Evolutionary conservation across 1,140 invertebrate genomes (phyloP).

Genomic region (Colletes gigas): DNA sequence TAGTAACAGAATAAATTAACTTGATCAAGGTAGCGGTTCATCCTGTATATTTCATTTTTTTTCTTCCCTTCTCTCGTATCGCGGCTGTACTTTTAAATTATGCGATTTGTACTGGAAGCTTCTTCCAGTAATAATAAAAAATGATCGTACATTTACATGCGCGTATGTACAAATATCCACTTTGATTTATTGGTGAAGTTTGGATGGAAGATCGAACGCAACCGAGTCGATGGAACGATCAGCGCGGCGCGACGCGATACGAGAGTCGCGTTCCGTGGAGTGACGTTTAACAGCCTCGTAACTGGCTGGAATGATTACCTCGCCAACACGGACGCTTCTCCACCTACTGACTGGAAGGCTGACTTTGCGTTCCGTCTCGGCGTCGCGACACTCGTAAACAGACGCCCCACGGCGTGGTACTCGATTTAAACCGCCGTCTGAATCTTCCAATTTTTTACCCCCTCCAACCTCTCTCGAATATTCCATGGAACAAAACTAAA

Average conservation of each 20-base stretch:
- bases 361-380: conserved; percentile 45
- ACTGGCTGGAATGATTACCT: conserved; percentile 70
- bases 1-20: no score
- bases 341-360: conserved; percentile 33
- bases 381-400: conserved; percentile 69
- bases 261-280: conserved; percentile 58
- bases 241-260: background rate
- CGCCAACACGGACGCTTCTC: conserved; percentile 29
- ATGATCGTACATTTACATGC: no score
- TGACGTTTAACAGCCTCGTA: conserved; percentile 70
- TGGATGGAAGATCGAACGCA: background rate
- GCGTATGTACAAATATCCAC: no score
- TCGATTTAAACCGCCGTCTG: background rate
- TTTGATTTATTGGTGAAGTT: background rate
- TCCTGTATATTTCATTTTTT: no score
- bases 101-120: no score
- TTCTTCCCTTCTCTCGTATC: no score
- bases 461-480: background rate
- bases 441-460: background rate
- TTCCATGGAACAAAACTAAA: conserved; percentile 6
- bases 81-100: no score
- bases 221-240: background rate
- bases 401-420: conserved; percentile 66
- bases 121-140: no score
- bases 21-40: no score